Percentiles rank a stretch among this genome's conserved stretches.
phyloP scores from a whole-genome alignment of 2,797 vertebrate species.

The Loris lydekkerianus region DNA sequence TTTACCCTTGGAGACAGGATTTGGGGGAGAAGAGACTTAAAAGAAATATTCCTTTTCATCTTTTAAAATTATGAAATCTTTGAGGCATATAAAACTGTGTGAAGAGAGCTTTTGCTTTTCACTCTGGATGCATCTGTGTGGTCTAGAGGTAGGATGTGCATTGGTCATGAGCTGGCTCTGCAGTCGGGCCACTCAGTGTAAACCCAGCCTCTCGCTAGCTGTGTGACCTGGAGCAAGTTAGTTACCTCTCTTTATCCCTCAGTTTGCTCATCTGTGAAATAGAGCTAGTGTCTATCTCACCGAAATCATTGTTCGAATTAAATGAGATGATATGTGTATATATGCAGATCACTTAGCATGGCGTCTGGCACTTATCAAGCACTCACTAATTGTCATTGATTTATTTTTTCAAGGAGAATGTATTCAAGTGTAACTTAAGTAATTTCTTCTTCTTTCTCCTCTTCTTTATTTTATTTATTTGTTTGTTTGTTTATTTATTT shows the following conservation, averaged over 20 bases:
- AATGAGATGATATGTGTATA: background rate
- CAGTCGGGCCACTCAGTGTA: background rate
- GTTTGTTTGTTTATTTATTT: no score
- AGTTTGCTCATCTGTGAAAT: background rate
- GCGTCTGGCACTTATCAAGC: background rate
- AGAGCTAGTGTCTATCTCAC: background rate
- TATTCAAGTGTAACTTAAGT: background rate
- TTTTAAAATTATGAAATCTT: background rate
- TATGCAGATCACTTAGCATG: background rate
- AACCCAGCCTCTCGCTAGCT: background rate
- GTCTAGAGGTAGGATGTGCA: background rate
- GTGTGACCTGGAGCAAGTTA: background rate
- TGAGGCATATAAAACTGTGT: background rate
- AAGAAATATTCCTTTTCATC: background rate
- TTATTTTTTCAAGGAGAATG: background rate
- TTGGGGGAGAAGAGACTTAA: background rate
- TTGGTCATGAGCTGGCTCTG: background rate
- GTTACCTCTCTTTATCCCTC: background rate
- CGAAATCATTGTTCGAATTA: background rate
- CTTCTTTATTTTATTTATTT: background rate
- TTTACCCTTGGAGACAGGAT: background rate
- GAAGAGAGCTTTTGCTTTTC: background rate
- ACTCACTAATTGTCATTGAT: background rate
- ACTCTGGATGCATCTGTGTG: background rate
- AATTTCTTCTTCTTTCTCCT: background rate